Base-by-base conservation (phyloP, 2,113 vertebrate genomes). In the Nannobrachium achirus region DNA sequence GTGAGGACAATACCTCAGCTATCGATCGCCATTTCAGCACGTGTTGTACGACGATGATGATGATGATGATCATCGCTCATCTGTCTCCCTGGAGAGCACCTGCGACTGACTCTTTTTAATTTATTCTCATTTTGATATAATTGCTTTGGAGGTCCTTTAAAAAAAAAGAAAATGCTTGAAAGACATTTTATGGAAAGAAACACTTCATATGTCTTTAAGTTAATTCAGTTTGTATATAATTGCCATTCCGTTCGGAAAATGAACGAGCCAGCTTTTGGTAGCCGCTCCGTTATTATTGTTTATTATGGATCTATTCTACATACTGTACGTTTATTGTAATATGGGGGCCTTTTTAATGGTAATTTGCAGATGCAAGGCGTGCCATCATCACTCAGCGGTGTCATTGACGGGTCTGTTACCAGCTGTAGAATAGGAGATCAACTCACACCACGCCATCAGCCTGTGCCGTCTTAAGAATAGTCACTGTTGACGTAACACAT, bases 181-280 rank as follows among this genome's bases (percentile, higher is more conserved):
- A 55, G 61, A 7, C 46, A 8, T 82, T 86, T 83, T 73, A 71
- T 84, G 62, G 66, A 73, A 75, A 87, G 71, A 58, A 76, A 76
- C 73, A 53, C 65, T 63, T 64, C 60, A 44, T 39, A n/a, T 19
- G 50, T 65, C 53, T 69, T 67, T 83, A 76, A 86, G 61, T 86
- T 80, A 63, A 67, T 69, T 80, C 64, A 52, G 75, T 86, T 87
- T 91, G 85, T 91, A 89, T 82, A 89, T 90, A 83, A 85, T 67
- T 56, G 72, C 58, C 71, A 71, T 81, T 87, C 66, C 69, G 81
- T 76, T 79, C 56, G n/a, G n/a, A 65, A 76, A 78, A 75, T 69
- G 63, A 88, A 73, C 71, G 64, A 65, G 56, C 76, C 69, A 40
- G 60, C 72, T 86, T 81, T 67, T 65, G 48, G 81, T 78, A 85